Evolutionary conservation across 92 coral and sea anemone species (phyloP), one percentile per base, ranked within the genome.

Genomic region (Umimayanthus chanpuru): DNA sequence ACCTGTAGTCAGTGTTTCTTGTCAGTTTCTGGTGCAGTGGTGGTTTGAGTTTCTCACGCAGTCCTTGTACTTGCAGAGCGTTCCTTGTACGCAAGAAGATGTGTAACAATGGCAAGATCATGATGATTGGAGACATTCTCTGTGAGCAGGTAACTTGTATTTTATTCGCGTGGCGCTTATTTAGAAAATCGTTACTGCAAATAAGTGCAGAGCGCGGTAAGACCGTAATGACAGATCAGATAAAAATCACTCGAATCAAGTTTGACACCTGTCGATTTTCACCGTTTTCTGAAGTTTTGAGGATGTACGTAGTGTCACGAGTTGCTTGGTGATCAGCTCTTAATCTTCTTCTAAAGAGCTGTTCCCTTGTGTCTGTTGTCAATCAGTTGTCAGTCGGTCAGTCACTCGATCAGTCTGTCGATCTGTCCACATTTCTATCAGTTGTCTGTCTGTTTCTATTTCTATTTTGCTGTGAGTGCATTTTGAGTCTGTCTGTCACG

Each of bases 11-110:
- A 12, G 58, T 53, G 58, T 53, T 53, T 9, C 26, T 61, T n/a
- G n/a, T n/a, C n/a, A n/a, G 10, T 61, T 18, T 18, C 68, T 20
- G 21, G 68, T 61, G 26, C n/a, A 61, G 1, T 61, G 68, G 64
- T 15, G 64, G 64, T 61, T 61, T 56, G 9, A 56, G 23, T 15
- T 56, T 61, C 26, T 61, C 68, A 61, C 7, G 68, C 58, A 11
- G 15, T 50, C 49, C 20, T 53, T 53, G 58, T 53, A 79, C 82
- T 86, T 85, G 20, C 93, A 97, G 99, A 92, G 98, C 99, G 75
- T 97, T 97, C 80, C 89, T 95, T 77, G 98, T 97, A 26, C 98
- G 99, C 12, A 95, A 91, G 92, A 97, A 97, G 89, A 95, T 93
- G 98, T 91, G 93, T 65, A 95, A 92, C 80, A 96, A 90, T 73